Base-by-base conservation (phyloP, 2,113 vertebrate genomes). In the Microcebus jonahi region DNA sequence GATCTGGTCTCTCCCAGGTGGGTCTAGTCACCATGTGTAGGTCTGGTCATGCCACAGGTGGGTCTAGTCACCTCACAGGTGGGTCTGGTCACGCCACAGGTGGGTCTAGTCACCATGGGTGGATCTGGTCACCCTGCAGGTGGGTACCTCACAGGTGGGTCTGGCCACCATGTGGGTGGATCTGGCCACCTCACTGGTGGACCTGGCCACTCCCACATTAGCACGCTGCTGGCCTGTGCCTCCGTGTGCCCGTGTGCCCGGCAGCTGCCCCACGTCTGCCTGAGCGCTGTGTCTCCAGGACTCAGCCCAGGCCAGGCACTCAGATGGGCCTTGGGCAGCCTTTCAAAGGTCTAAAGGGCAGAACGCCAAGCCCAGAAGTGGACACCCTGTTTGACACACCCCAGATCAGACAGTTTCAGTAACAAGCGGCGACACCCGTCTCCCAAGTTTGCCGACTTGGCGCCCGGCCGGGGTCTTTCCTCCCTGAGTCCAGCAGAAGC, bases 381-480 rank as follows among this genome's bases (percentile, higher is more conserved):
- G 77, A 25, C 0, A 0, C 63, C n/a, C 21, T 21, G 4, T 50
- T 21, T 0, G 13, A 17, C 14, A 23, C 3, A 0, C 0, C 55
- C 17, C 0, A 1, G n/a, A 14, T 39, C 36, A 42, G 39, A 70
- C 0, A 2, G 25, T 42, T 48, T 20, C 39, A 3, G 6, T 5
- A 67, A 27, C 3, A 45, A 45, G 39, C 18, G 5, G 3, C 5
- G 81, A 23, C 7, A 8, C 18, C 14, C 0, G 20, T 67, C 25
- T 55, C 61, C 61, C 42, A 9, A 1, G 3, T 25, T 2, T 2
- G 11, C 45, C 39, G 9, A 3, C 3, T 4, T 25, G 8, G 55
- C 20, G 36, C 39, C n/a, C 31, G 7, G 3, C 21, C 27, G 57
- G 29, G 1, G 6, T 13, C 9, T 15, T 11, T 34, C 59, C 20